A percentile compares a stretch with the other conserved stretches of the same genome.
Evolutionary conservation across 2,797 vertebrate species (phyloP).

Genomic region (Mus minutoides): DNA sequence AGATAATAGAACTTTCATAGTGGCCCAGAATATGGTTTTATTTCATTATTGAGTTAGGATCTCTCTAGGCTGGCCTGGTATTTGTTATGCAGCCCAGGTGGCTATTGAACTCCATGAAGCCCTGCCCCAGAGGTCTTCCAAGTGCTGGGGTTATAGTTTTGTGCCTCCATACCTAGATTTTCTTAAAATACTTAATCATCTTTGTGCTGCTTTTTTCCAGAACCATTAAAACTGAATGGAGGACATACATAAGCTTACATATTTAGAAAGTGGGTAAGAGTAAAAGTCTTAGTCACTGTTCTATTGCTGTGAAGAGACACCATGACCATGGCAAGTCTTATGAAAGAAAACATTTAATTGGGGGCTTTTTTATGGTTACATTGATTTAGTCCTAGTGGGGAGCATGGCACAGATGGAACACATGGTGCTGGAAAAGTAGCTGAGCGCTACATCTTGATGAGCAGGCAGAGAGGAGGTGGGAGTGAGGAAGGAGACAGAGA

Average conservation of each 20-base stretch:
- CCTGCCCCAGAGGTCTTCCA: background rate
- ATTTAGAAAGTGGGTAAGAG: background rate
- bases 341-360: background rate
- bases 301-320: background rate
- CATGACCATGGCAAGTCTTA: background rate
- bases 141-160: background rate
- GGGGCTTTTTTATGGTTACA: background rate
- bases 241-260: background rate
- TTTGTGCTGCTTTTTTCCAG: background rate
- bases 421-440: background rate
- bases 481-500: background rate
- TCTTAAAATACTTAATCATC: background rate
- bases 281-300: background rate
- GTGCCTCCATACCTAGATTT: background rate
- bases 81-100: background rate
- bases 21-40: background rate
- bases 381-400: background rate
- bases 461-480: background rate
- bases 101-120: background rate
- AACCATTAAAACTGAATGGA: background rate
- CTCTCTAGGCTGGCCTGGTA: background rate
- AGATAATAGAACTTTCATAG: background rate
- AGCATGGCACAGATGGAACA: background rate
- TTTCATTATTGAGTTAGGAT: background rate
- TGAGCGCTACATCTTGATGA: background rate